Percentiles rank a stretch among this genome's conserved stretches.
These are phyloP conservation scores for Arctopsyche grandis DNA, from an alignment of 1,140 invertebrate species.

Conservation along the genomic window DNA sequence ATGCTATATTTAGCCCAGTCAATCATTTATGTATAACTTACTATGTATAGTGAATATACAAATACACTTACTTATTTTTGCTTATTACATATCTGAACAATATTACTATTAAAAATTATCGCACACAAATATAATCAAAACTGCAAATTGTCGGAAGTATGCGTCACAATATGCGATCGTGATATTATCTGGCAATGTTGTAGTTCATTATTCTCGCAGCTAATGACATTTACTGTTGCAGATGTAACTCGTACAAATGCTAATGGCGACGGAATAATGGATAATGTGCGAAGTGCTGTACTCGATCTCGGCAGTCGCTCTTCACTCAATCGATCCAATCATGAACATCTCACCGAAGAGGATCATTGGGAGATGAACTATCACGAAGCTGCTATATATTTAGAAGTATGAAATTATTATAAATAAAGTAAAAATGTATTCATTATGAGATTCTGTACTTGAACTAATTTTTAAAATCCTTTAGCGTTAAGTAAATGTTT, in stretches of 20 bases:
- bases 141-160: background rate
- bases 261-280: constrained; percentile 57
- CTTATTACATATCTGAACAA: no score
- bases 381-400: constrained; percentile 88
- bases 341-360: constrained; percentile 63
- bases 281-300: constrained; percentile 58
- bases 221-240: background rate
- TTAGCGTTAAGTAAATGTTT: background rate
- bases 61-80: no score
- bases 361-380: constrained; percentile 90
- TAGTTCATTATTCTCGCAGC: background rate
- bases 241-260: background rate
- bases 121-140: background rate
- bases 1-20: no score
- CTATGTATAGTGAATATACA: no score
- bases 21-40: no score
- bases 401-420: constrained; percentile 75
- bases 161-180: background rate
- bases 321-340: constrained; percentile 62
- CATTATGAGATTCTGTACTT: background rate
- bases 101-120: no score
- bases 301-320: constrained; percentile 65
- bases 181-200: background rate
- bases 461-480: background rate
- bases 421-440: constrained; percentile 22